A percentile compares a stretch with the other conserved stretches of the same genome.
Evolutionary conservation across 1,140 invertebrate species (phyloP).

Genomic region (Ylistrum balloti): DNA sequence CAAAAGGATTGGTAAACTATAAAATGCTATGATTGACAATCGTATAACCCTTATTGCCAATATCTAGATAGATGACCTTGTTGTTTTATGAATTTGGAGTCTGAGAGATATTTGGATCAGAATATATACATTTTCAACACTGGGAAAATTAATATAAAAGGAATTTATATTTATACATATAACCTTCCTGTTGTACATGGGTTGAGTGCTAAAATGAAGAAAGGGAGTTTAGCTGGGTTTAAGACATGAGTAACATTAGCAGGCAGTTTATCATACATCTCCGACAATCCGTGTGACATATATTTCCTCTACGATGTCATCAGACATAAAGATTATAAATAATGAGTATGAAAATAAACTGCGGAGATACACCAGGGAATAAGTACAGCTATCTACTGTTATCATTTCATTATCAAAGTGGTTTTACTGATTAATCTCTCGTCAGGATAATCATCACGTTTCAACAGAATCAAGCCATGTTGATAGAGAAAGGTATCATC

Average conservation of each 20-base stretch:
- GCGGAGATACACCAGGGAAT: no score
- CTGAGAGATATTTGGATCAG: not conserved
- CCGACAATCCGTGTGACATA: not conserved
- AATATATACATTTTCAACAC: not conserved
- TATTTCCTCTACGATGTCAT: no score
- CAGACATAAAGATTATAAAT: not conserved
- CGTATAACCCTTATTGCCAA: not conserved
- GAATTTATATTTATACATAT: not conserved
- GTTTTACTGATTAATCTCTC: no score
- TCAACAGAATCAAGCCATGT: no score
- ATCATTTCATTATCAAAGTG: no score
- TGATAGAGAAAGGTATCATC: no score
- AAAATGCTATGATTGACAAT: not conserved
- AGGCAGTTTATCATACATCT: not conserved
- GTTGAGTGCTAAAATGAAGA: not conserved
- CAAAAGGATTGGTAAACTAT: not conserved
- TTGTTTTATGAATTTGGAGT: constrained; percentile 9
- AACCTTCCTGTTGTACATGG: not conserved
- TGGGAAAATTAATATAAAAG: not conserved
- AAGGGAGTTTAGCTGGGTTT: not conserved
- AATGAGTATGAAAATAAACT: not conserved
- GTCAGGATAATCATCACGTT: no score
- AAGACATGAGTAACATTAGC: not conserved
- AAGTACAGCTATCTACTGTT: no score
- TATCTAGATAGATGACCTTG: no score